Conservation (phyloP, 2,797 vertebrate species). For the Chaetophractus vellerosus region DNA sequence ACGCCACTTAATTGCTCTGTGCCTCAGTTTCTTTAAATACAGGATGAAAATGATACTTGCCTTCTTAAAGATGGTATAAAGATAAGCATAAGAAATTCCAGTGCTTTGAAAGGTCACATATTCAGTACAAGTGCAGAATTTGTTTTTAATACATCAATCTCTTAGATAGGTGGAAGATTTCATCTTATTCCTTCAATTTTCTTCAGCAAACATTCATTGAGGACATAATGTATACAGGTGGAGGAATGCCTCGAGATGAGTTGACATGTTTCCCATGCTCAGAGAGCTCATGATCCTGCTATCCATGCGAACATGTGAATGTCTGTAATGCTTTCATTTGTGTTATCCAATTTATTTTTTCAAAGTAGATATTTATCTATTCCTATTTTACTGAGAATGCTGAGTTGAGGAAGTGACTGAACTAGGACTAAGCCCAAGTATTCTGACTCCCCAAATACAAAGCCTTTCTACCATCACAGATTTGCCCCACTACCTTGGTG, state of each 20-base stretch:
- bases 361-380: not conserved
- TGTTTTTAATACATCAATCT: constrained; percentile 73
- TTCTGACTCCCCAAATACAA: not conserved
- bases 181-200: constrained; percentile 34
- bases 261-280: not conserved
- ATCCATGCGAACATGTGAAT: not conserved
- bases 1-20: not conserved
- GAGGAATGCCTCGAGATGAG: not conserved
- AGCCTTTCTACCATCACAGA: not conserved
- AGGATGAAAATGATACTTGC: constrained; percentile 48
- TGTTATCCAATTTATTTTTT: constrained; percentile 35
- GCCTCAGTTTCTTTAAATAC: not conserved
- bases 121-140: constrained; percentile 19
- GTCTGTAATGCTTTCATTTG: not conserved
- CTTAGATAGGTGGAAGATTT: constrained; percentile 4
- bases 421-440: not conserved
- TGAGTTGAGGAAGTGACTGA: not conserved
- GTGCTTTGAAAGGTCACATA: constrained; percentile 73
- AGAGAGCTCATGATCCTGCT: not conserved
- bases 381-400: not conserved
- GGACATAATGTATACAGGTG: not conserved
- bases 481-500: not conserved
- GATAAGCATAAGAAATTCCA: constrained; percentile 63
- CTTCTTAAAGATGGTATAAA: constrained; percentile 39
- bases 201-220: constrained; percentile 22